These are phyloP conservation scores for Argyresthia goedartella DNA, from an alignment of 2,888 invertebrate species.

Conservation along the genomic window DNA sequence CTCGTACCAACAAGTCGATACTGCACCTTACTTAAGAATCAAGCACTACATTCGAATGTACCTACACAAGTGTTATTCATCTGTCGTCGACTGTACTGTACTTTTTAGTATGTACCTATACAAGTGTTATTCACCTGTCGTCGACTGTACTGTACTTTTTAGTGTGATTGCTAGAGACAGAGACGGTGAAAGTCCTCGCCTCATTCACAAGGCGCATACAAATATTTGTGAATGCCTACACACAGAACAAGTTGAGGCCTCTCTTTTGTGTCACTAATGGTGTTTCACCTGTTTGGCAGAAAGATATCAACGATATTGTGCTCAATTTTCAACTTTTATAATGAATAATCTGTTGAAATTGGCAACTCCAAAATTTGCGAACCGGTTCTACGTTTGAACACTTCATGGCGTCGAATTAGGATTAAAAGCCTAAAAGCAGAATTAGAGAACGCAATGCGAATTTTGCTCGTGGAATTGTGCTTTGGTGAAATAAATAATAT, in stretches of 20 bases:
- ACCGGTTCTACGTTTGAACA: too few relatives aligned
- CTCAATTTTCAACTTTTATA: background rate
- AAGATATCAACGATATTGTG: background rate
- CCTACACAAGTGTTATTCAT: background rate
- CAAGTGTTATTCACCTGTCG: background rate
- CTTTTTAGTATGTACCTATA: background rate
- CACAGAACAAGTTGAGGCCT: constrained; percentile 62
- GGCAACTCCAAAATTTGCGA: too few relatives aligned
- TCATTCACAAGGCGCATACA: constrained; percentile 69
- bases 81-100: background rate
- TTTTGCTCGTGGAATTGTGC: too few relatives aligned
- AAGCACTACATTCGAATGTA: background rate
- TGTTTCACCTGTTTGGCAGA: background rate
- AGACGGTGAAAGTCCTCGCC: constrained; percentile 63
- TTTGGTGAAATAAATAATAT: too few relatives aligned
- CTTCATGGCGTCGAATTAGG: too few relatives aligned
- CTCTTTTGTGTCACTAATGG: constrained; percentile 26
- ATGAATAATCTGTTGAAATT: too few relatives aligned
- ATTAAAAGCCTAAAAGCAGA: too few relatives aligned
- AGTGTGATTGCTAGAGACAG: background rate
- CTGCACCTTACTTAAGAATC: background rate
- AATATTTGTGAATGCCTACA: constrained; percentile 63
- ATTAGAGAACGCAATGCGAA: too few relatives aligned
- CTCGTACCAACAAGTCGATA: constrained; percentile 22
- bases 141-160: background rate